Evolutionary conservation across 2,888 invertebrate species (phyloP), one percentile per base, ranked within the genome.

Genomic region (Uloborus plumipes): DNA sequence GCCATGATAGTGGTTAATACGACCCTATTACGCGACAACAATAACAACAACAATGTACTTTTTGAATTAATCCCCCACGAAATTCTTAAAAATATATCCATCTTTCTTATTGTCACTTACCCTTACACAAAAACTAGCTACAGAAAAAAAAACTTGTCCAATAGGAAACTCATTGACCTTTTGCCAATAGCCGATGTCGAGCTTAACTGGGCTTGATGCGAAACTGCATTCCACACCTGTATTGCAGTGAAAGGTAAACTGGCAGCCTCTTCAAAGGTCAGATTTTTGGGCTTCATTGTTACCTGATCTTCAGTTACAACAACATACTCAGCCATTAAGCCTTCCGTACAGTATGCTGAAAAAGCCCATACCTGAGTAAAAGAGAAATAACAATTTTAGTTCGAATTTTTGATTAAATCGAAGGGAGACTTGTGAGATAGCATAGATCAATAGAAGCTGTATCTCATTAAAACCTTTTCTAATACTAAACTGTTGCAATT

Each of bases 171-270:
- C 18, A 55, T 84, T 80, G 65, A 92, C 92, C 91, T 90, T 89
- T 91, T 92, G 70, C 89, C 89, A 85, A 88, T 87, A 7, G 91
- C 90, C 87, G 90, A 91, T 73, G 90, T 89, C 80, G 89, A 89
- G 84, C 89, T 89, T 31, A 92, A 88, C 14, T 88, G 86, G 20
- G 91, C 91, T 84, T 89, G 88, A 85, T 89, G 88, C 26, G 89
- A 88, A 18, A 92, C 87, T 18, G 91, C 91, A 85, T 91, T 89
- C 89, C 92, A 90, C 2, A 92, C 92, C 65, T 91, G 87, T 81
- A 91, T 90, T 51, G 92, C 92, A 65, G 91, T 91, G 86, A 92
- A 92, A 0, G 92, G 92, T 81, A 93, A 88, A 86, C 92, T 91
- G 39, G 92, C 91, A 50, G 92, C 91, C 61, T 91, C 91, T 88